Evolutionary conservation across 2,888 invertebrate genomes (phyloP), one percentile per base, ranked within the genome.

Genomic region (Xylota sylvarum): DNA sequence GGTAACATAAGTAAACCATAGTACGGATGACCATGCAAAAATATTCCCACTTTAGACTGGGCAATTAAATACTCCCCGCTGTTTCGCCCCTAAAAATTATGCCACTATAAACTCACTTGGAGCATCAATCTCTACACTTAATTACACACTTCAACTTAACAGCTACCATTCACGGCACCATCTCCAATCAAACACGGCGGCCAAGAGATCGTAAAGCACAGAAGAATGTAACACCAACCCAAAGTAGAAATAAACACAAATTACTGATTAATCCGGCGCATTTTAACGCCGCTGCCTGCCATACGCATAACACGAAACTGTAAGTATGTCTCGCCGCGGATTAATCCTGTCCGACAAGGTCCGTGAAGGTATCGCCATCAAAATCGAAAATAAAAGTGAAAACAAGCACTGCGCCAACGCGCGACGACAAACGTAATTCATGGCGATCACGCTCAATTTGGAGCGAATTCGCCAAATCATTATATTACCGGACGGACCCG

Each of bases 381-480:
- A 30, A 40, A 52, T 12, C 10, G 17, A n/a, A n/a, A 40, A n/a
- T 14, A 23, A 30, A 19, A 37, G 50, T 50, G 23, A 67, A 50
- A 52, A 67, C 14, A 23, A 52, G 10, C 10, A 12, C 35, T 17
- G 60, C 55, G 4, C 35, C 35, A 76, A 64, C 48, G 46, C 72
- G 56, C 43, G 32, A 52, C 52, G 67, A 40, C 52, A 43, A 74
- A 60, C 37, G 19, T 67, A 67, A 67, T 73, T 73, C 73, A 80
- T 60, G 72, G 73, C 23, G 43, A 73, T 74, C 74, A 74, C 74
- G 60, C 67, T 72, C 65, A 55, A 72, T 67, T 83, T 52, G 35
- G 65, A 77, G 55, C 58, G 64, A 58, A 82, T 77, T 70, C 48
- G 58, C 56, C 76, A 70, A 70, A 64, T 58, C 70, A 65, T 70